These are phyloP conservation scores for Formica aserva DNA, from an alignment of 2,888 invertebrate species.

Conservation along the genomic window DNA sequence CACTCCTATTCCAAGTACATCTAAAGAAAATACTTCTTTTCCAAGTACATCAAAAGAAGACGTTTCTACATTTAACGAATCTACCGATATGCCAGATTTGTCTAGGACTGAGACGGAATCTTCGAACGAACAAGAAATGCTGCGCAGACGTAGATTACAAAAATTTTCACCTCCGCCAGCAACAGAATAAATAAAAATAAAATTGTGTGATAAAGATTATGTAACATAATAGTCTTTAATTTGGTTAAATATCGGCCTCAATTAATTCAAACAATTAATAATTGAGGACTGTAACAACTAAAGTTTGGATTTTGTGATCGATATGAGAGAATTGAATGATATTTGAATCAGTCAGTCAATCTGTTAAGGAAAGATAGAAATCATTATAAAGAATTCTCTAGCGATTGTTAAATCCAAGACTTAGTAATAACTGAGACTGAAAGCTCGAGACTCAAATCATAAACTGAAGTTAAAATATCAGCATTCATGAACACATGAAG, in stretches of 20 bases:
- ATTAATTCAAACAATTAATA: slow-evolving; percentile 62
- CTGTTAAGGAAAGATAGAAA: neutral
- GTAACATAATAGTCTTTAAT: slow-evolving; percentile 68
- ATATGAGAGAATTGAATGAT: neutral
- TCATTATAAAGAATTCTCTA: slow-evolving; percentile 31
- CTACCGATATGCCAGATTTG: slow-evolving; percentile 77
- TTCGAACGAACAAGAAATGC: slow-evolving; percentile 88
- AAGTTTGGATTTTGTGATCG: slow-evolving; percentile 46
- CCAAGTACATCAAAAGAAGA: slow-evolving; percentile 29
- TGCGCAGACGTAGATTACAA: slow-evolving; percentile 92
- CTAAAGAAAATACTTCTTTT: slow-evolving; percentile 65
- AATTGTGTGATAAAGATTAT: slow-evolving; percentile 68
- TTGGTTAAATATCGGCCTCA: slow-evolving; percentile 67
- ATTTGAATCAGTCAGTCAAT: neutral
- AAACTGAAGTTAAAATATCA: slow-evolving; percentile 56
- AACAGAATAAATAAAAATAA: slow-evolving; percentile 70
- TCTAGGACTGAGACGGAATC: slow-evolving; percentile 86
- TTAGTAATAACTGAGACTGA: slow-evolving; percentile 48
- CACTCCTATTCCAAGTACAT: slow-evolving; percentile 62
- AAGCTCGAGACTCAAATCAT: slow-evolving; percentile 60
- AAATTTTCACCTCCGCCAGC: slow-evolving; percentile 87
- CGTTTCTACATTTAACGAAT: neutral
- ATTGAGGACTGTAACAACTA: slow-evolving; percentile 56
- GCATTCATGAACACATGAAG: slow-evolving; percentile 45
- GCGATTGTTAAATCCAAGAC: slow-evolving; percentile 49